Evolutionary conservation across 2,888 invertebrate genomes (phyloP).

Genomic region (Rapana venosa): DNA sequence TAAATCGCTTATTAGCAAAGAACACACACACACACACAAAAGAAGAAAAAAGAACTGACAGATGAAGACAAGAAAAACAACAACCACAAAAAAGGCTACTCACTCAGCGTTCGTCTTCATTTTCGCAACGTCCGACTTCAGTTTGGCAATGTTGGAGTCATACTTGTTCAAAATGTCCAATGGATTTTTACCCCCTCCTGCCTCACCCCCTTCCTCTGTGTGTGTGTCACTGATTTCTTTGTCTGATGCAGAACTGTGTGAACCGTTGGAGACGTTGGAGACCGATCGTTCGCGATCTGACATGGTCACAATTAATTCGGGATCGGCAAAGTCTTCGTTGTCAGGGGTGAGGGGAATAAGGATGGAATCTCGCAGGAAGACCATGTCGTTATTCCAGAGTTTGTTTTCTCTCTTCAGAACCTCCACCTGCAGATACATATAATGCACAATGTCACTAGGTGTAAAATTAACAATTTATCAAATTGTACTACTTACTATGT

Average conservation of each 20-base stretch:
- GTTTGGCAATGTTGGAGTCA: slow-evolving; percentile 77
- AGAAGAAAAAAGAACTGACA: too few relatives aligned
- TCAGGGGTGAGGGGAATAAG: slow-evolving; percentile 85
- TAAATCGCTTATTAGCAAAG: too few relatives aligned
- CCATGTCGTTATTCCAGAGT: slow-evolving; percentile 94
- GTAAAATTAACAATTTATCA: too few relatives aligned
- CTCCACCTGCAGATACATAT: slow-evolving; percentile 87
- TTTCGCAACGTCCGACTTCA: slow-evolving; percentile 75
- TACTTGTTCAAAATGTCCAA: slow-evolving; percentile 78
- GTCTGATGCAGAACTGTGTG: slow-evolving; percentile 27
- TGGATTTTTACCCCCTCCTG: slow-evolving; percentile 42
- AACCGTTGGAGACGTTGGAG: slow-evolving; percentile 34
- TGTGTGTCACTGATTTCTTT: slow-evolving; percentile 27
- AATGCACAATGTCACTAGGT: background rate
- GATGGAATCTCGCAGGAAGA: slow-evolving; percentile 92
- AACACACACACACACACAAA: too few relatives aligned
- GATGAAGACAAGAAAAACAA: background rate
- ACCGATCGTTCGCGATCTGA: slow-evolving; percentile 40
- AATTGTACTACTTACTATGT: too few relatives aligned
- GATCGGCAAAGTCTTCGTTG: slow-evolving; percentile 54
- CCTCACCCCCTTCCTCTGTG: slow-evolving; percentile 30
- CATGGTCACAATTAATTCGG: slow-evolving; percentile 41
- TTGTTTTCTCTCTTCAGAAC: slow-evolving; percentile 94
- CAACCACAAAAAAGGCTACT: slow-evolving; percentile 37
- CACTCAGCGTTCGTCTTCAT: slow-evolving; percentile 72